Percentiles rank a stretch among this genome's conserved stretches.
phyloP scores from a whole-genome alignment of 2,797 vertebrate genomes.

The Poeciliopsis infans region DNA sequence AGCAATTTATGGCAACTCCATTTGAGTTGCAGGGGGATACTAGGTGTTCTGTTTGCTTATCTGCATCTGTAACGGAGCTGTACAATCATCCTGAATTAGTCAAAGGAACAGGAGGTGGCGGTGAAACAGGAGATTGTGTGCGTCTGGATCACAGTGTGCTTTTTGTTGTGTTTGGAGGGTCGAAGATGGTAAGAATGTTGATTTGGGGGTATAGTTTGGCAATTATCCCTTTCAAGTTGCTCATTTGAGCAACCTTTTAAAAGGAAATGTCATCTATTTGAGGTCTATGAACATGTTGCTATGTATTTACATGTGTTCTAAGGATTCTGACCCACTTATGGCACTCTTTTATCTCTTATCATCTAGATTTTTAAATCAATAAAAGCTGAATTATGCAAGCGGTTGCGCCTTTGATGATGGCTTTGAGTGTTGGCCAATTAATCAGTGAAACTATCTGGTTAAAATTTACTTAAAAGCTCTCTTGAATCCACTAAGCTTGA shows the following conservation, averaged over 20 bases:
- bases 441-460: not conserved
- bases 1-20: conserved; percentile 33
- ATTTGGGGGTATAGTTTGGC: not conserved
- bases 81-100: conserved; percentile 62
- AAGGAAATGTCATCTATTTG: not conserved
- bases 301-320: not conserved
- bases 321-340: not conserved
- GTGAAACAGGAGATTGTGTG: conserved; percentile 57
- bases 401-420: not conserved
- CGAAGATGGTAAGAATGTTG: not conserved
- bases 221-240: not conserved
- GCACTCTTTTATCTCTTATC: not conserved
- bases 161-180: conserved; percentile 13
- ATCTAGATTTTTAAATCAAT: not conserved
- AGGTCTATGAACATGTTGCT: not conserved
- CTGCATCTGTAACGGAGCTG: conserved; percentile 64
- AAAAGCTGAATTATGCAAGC: not conserved
- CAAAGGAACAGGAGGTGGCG: conserved; percentile 62
- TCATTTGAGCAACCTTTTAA: not conserved
- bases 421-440: conserved; percentile 6
- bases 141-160: not conserved
- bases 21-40: conserved; percentile 14
- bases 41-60: conserved; percentile 33
- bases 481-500: not conserved
- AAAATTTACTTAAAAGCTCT: not conserved